Conservation (phyloP, 2,888 invertebrate species). For the Oligia strigilis region DNA sequence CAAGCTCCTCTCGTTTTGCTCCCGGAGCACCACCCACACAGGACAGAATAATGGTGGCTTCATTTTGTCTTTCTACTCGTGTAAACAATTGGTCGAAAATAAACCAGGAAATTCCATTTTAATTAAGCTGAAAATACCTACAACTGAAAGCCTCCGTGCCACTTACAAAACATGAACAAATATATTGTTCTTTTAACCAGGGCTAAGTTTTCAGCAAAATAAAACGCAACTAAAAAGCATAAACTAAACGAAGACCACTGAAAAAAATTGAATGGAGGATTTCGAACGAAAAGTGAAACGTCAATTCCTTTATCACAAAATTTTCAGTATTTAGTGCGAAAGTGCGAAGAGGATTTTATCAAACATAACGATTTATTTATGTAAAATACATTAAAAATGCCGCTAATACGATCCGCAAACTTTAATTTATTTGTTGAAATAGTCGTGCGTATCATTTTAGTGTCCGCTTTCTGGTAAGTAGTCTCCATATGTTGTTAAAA, state of each 20-base stretch:
- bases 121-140: background rate
- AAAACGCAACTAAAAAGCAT: constrained; percentile 3
- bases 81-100: background rate
- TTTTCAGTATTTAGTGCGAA: constrained; percentile 48
- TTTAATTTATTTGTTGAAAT: constrained; percentile 88
- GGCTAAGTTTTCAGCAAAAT: background rate
- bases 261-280: constrained; percentile 32
- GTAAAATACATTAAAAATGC: constrained; percentile 77
- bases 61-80: background rate
- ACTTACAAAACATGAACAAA: background rate
- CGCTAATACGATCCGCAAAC: constrained; percentile 85
- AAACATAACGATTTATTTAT: constrained; percentile 50
- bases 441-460: constrained; percentile 84
- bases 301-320: constrained; percentile 63
- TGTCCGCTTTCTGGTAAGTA: constrained; percentile 90
- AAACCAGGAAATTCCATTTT: background rate
- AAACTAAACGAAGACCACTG: constrained; percentile 41
- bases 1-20: background rate
- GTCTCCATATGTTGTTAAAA: constrained; percentile 73
- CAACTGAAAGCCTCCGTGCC: background rate
- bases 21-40: background rate
- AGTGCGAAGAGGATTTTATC: constrained; percentile 42
- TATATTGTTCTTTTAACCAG: background rate
- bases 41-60: background rate
- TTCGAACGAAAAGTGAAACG: constrained; percentile 68